A percentile compares a stretch with the other conserved stretches of the same genome.
phyloP scores from a whole-genome alignment of 1,140 invertebrate species.

The Teleogryllus occipitalis region DNA sequence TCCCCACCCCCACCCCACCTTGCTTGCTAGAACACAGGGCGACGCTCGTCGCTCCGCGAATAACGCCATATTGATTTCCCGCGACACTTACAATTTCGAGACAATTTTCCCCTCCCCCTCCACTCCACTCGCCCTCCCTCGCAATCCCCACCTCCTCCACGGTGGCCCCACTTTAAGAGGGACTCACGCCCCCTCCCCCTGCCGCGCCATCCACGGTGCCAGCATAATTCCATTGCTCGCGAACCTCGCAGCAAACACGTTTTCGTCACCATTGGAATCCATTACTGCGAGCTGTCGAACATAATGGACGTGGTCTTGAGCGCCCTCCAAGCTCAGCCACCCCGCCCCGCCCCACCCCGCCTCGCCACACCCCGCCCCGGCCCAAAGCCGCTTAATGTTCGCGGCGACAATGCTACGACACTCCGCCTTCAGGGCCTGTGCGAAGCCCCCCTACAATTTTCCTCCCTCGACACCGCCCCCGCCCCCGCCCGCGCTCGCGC shows the following conservation, averaged over 20 bases:
- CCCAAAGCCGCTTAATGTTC: no score
- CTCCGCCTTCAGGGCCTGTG: no score
- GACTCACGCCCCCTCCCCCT: neutral
- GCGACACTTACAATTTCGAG: neutral
- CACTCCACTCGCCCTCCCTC: no score
- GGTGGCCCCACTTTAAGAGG: neutral
- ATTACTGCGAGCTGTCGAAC: neutral
- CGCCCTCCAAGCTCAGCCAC: neutral
- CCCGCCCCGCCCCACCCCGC: no score
- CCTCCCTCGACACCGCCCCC: no score
- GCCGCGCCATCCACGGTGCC: neutral
- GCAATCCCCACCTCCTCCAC: no score
- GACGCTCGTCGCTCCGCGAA: neutral
- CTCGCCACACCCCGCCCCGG: no score
- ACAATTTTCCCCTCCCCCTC: neutral
- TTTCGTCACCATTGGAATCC: conserved; percentile 3
- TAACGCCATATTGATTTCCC: neutral
- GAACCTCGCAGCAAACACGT: neutral
- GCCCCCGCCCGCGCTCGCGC: no score
- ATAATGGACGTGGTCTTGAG: conserved; percentile 3
- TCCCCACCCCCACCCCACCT: no score
- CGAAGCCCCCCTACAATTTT: no score
- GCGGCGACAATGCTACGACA: no score
- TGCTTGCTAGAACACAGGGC: no score
- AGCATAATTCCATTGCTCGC: neutral